Conservation (phyloP, 2,888 invertebrate genomes). For the Caenorhabditis parvicauda region DNA sequence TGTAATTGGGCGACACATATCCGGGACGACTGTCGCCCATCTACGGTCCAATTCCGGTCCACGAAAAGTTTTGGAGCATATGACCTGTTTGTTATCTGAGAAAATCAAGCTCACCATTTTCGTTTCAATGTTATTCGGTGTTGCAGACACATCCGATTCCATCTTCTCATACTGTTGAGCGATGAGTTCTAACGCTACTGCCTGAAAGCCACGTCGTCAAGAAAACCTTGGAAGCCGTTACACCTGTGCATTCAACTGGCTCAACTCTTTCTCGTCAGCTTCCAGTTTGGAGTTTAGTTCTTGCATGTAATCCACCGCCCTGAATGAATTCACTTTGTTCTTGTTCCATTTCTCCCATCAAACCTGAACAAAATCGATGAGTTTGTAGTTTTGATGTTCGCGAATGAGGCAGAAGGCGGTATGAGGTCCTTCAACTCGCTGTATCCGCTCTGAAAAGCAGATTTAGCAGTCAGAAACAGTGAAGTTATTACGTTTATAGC, state of each 20-base stretch:
- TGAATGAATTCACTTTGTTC: background rate
- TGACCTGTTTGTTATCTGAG: background rate
- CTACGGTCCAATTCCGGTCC: no score
- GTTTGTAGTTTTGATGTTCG: conserved; percentile 62
- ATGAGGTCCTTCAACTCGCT: conserved; percentile 60
- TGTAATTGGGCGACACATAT: no score
- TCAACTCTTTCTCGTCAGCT: conserved; percentile 44
- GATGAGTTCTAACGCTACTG: conserved; percentile 58
- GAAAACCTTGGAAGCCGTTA: background rate
- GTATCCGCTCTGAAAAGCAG: conserved; percentile 58
- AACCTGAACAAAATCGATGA: conserved; percentile 59
- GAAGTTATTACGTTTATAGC: conserved; percentile 48
- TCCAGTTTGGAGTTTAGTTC: conserved; percentile 45
- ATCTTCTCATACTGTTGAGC: conserved; percentile 60
- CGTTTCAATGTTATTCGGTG: conserved; percentile 43
- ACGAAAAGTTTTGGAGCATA: no score
- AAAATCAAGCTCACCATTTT: conserved; percentile 41
- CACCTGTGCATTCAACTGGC: conserved; percentile 37
- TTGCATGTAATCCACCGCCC: conserved; percentile 59
- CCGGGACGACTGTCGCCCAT: no score
- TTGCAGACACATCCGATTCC: conserved; percentile 31
- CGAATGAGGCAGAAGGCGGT: conserved; percentile 53
- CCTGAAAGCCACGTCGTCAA: conserved; percentile 6
- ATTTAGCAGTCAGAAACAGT: background rate
- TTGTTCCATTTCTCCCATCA: background rate